Base-by-base conservation (phyloP, 2,888 invertebrate species). In the Acanthosepion esculentum region DNA sequence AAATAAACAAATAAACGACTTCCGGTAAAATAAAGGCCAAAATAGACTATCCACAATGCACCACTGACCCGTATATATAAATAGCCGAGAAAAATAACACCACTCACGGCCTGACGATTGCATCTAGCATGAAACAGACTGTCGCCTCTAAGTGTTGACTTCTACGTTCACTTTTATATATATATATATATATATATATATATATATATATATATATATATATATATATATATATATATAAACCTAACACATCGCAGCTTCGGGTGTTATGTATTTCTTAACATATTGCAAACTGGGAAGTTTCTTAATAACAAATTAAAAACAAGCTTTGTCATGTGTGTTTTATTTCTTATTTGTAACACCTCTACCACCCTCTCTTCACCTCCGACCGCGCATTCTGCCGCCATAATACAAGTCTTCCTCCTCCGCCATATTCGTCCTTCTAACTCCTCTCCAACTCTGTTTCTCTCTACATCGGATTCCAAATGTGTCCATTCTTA, bases 201-300 rank as follows among this genome's bases (percentile, higher is more conserved):
- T 64, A 64, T 64, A 64, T 64, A 64, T 64, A 64, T 64, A 64
- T 64, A 64, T 64, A 64, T 64, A 64, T 64, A 64, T 64, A 64
- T 64, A 64, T 29, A 64, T 64, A 64, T 64, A 64, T 64, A 64
- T 64, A 64, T 64, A 64, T 64, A 26, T 64, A 8, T 0, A 23
- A 64, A 26, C 7, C 64, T 7, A 26, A 29, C 23, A 23, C 23
- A 26, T 64, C 26, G 7, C 26, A 64, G 64, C 26, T 64, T 26
- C 64, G 26, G 29, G 29, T 23, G 64, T 64, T 64, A 64, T 64
- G 20, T 64, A 64, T 23, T 64, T 64, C 64, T 64, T 64, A 64
- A 29, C 64, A 64, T 64, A 26, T 64, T 64, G 64, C 64, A 64
- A 29, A 64, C 26, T 23, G 64, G 29, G 64, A 64, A 29, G 26